Percentiles rank a stretch among this genome's conserved stretches.
Evolutionary conservation across 2,113 vertebrate genomes (phyloP).

Genomic region (Charadrius vociferus): DNA sequence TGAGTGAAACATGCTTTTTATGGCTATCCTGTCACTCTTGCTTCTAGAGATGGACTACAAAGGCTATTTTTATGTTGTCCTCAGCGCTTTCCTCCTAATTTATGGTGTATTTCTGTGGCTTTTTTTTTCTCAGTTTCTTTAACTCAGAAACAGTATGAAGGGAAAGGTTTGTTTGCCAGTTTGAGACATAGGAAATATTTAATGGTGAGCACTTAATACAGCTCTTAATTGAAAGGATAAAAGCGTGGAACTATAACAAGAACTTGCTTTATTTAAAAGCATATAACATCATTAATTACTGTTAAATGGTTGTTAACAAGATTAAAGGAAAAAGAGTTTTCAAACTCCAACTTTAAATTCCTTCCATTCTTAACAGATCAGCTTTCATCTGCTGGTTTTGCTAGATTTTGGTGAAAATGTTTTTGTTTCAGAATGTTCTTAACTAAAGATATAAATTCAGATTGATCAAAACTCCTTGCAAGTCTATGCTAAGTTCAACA

Average conservation of each 20-base stretch:
- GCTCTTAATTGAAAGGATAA: neutral
- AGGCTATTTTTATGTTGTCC: neutral
- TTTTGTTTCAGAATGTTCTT: neutral
- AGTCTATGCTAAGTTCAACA: neutral
- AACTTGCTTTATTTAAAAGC: neutral
- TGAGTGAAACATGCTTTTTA: neutral
- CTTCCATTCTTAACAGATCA: neutral
- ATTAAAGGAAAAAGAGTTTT: neutral
- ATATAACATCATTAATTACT: neutral
- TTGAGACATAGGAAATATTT: neutral
- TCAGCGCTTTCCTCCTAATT: neutral
- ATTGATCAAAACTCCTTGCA: neutral
- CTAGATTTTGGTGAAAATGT: neutral
- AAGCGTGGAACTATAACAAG: neutral
- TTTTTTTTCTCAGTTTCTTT: neutral
- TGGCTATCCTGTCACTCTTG: neutral
- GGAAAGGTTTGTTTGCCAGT: neutral
- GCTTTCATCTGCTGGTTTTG: neutral
- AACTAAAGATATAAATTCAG: neutral
- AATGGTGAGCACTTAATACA: neutral
- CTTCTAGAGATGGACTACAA: neutral
- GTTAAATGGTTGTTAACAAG: neutral
- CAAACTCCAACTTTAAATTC: neutral
- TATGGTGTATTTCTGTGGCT: neutral
- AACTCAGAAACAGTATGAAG: neutral